Conservation (phyloP, 2,113 vertebrate genomes). For the Helogale parvula region DNA sequence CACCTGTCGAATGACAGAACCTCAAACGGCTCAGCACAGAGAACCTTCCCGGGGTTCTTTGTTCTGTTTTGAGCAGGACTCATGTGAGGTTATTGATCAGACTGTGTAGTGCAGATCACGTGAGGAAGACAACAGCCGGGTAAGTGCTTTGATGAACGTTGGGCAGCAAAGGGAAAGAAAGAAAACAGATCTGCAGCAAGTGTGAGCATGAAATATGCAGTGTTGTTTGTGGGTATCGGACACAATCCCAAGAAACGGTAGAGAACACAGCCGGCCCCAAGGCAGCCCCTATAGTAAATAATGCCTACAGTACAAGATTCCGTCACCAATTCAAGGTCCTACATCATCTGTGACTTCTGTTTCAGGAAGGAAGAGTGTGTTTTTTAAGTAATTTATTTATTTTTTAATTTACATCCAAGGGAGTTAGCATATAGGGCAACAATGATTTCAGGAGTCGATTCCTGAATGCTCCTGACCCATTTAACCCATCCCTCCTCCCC, state of each 20-base stretch:
- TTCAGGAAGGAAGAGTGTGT: fast-evolving
- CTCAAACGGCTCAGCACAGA: not conserved
- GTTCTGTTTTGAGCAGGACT: not conserved
- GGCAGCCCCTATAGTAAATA: not conserved
- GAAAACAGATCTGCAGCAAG: not conserved
- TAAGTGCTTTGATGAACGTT: not conserved
- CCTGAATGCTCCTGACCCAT: too few relatives aligned
- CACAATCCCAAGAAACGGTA: not conserved
- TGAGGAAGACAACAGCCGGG: fast-evolving
- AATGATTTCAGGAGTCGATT: too few relatives aligned
- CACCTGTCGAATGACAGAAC: fast-evolving
- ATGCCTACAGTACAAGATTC: not conserved
- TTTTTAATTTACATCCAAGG: too few relatives aligned
- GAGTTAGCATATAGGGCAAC: too few relatives aligned
- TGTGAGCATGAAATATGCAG: not conserved
- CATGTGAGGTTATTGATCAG: not conserved
- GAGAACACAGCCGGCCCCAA: too few relatives aligned
- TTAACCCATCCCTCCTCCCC: too few relatives aligned
- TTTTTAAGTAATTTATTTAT: not conserved
- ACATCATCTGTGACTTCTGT: not conserved
- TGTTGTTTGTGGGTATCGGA: too few relatives aligned
- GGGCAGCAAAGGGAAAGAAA: not conserved
- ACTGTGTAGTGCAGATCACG: fast-evolving
- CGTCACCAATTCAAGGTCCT: not conserved
- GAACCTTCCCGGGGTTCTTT: not conserved